Evolutionary conservation across 2,888 invertebrate genomes (phyloP), one percentile per base, ranked within the genome.

Genomic region (Eulithis prunata): DNA sequence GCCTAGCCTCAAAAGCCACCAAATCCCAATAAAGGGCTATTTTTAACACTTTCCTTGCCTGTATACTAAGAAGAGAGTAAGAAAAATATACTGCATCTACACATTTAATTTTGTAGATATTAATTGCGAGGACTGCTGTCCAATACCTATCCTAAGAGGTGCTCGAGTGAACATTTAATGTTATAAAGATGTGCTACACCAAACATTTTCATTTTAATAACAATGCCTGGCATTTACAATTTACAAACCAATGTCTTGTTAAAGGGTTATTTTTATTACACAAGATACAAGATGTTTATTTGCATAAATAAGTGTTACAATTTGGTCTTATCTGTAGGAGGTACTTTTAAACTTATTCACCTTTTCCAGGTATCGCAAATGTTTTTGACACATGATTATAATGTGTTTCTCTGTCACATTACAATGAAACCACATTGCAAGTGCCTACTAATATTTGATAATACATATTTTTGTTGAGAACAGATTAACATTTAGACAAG

Each of bases 1-100:
- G 52, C 43, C 32, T 55, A 43, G 65, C 61, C 61, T 66, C 61
- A 66, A 62, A 47, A 13, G 49, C 13, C 45, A 21, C 41, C 41
- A 55, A 59, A 55, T 66, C 54, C 58, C 62, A 57, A 49, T n/a
- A 8, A 0, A 47, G 52, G 41, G 60, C 53, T 3, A 41, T 57
- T 64, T 51, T 47, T 36, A 8, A 36, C 32, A n/a, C 51, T 21
- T 32, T 12, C 1, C 45, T 52, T 41, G 46, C 49, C 47, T 13
- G 21, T 64, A 41, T 2, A 63, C 45, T 57, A 62, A 32, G 55
- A 47, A 57, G 32, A 57, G 7, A 46, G 41, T 38, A 47, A 49
- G 60, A 49, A 57, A 41, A 41, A 58, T 58, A 21, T 47, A 58
- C 12, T 58, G 21, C 21, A 49, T 58, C n/a, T 38, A 11, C n/a